These are phyloP conservation scores for Aphodius sticticus DNA, from an alignment of 2,888 invertebrate species.

Conservation along the genomic window DNA sequence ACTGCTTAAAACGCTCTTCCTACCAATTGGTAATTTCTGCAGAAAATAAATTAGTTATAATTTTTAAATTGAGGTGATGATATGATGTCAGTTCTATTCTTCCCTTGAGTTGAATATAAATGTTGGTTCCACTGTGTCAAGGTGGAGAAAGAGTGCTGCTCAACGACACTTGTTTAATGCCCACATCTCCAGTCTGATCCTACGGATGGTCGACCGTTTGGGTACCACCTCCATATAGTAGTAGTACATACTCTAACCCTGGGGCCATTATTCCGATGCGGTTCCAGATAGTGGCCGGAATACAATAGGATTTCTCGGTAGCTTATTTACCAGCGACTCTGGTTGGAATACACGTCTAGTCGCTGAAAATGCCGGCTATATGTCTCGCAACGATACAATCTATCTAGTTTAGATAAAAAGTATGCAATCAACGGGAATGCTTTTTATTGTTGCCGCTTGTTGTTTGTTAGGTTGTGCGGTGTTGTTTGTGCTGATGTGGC, in stretches of 20 bases:
- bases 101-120: no score
- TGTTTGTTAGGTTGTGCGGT: background rate
- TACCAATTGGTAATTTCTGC: no score
- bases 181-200: no score
- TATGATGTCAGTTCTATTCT: no score
- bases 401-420: background rate
- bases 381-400: background rate
- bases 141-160: no score
- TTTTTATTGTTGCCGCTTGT: background rate
- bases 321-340: slow-evolving; percentile 19
- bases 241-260: background rate
- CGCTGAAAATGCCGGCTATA: background rate
- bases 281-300: slow-evolving; percentile 29
- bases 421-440: background rate
- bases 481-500: no score
- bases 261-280: slow-evolving; percentile 29
- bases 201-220: background rate
- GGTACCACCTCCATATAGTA: background rate
- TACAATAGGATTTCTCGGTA: slow-evolving; percentile 34
- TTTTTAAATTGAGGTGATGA: no score
- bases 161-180: no score
- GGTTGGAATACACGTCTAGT: slow-evolving; percentile 21
- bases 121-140: no score
- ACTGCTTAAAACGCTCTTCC: no score
- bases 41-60: no score